These are phyloP conservation scores for Poeciliopsis prolifica DNA, from an alignment of 2,113 vertebrate species.

Conservation along the genomic window DNA sequence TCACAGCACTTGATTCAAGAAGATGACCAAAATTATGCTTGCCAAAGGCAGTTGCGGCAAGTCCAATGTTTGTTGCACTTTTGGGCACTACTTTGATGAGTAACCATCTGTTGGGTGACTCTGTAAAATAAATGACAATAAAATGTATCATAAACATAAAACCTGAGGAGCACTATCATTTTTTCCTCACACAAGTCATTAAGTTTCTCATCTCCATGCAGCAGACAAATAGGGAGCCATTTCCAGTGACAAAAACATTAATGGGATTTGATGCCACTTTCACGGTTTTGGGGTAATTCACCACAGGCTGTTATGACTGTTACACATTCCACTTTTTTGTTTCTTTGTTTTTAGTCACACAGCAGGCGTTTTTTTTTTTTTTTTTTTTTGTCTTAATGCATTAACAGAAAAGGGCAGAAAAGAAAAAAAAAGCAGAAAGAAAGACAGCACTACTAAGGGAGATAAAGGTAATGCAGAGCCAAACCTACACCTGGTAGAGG, in stretches of 20 bases:
- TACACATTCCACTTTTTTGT: slow-evolving; percentile 8
- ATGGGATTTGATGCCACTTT: slow-evolving; percentile 58
- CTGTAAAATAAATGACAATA: slow-evolving; percentile 58
- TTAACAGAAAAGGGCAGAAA: slow-evolving; percentile 12
- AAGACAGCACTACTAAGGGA: too few species aligned
- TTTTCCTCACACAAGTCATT: slow-evolving; percentile 58
- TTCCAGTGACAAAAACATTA: slow-evolving; percentile 40
- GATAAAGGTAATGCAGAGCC: not conserved
- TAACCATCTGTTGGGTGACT: slow-evolving; percentile 61
- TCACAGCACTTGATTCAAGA: slow-evolving; percentile 12
- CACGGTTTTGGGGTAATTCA: slow-evolving; percentile 53
- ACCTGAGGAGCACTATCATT: slow-evolving; percentile 52
- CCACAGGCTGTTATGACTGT: slow-evolving; percentile 32
- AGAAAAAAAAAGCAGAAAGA: too few species aligned
- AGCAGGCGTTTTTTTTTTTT: not conserved
- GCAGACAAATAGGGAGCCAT: slow-evolving; percentile 43
- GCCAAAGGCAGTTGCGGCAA: slow-evolving; percentile 24
- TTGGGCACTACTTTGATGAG: slow-evolving; percentile 48
- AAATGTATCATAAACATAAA: slow-evolving; percentile 59
- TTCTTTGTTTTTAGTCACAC: slow-evolving; percentile 27
- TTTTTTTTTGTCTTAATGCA: slow-evolving; percentile 2
- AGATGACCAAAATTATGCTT: slow-evolving; percentile 30
- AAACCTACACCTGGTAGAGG: not conserved
- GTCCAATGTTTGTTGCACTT: slow-evolving; percentile 37
- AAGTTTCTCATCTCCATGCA: slow-evolving; percentile 33